Percentiles rank a stretch among this genome's conserved stretches.
Evolutionary conservation across 2,797 vertebrate species (phyloP).

Genomic region (Micropoecilia bifurca): DNA sequence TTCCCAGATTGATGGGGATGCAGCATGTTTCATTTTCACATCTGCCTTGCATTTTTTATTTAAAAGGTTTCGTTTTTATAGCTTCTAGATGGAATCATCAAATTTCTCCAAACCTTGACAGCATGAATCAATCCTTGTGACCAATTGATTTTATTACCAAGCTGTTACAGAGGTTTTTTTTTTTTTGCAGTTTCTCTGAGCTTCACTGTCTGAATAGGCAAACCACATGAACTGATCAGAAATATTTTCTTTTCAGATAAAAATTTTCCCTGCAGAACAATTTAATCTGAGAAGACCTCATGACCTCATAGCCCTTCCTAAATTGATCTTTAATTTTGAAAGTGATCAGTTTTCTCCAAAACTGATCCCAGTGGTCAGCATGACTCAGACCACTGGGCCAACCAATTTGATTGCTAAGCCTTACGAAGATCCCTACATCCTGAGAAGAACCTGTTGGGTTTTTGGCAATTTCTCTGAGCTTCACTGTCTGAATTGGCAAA

Average conservation of each 20-base stretch:
- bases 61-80: slow-evolving; percentile 11
- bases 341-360: slow-evolving; percentile 37
- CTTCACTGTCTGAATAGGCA: neutral
- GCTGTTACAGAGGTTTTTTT: slow-evolving; percentile 10
- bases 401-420: slow-evolving; percentile 34
- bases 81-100: slow-evolving; percentile 44
- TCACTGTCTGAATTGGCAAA: neutral
- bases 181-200: neutral
- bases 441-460: neutral
- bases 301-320: neutral
- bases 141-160: slow-evolving; percentile 29
- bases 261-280: neutral
- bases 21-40: neutral
- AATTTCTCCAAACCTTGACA: slow-evolving; percentile 26
- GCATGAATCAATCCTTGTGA: slow-evolving; percentile 32
- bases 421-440: slow-evolving; percentile 19
- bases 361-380: slow-evolving; percentile 24
- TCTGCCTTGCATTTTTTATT: slow-evolving; percentile 15
- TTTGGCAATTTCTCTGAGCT: neutral
- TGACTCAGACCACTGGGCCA: slow-evolving; percentile 31
- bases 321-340: neutral
- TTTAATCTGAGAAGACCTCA: neutral
- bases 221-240: too few relatives aligned
- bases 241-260: neutral
- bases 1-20: neutral